These are phyloP conservation scores for Oxytorus armatus DNA, from an alignment of 2,888 invertebrate genomes.

Conservation along the genomic window DNA sequence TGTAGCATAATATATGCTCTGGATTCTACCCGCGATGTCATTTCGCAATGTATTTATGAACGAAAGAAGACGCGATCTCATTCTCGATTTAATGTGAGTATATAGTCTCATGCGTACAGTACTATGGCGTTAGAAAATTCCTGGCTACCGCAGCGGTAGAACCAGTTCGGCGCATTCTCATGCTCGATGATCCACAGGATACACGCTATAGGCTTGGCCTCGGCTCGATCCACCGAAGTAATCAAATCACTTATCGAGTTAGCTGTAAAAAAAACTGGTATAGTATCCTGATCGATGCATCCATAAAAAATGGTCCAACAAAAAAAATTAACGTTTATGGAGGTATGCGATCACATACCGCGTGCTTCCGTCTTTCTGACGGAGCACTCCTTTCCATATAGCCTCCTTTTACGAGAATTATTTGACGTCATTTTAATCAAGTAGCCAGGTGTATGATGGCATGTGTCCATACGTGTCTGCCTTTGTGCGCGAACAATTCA, in stretches of 20 bases:
- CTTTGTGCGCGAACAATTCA: too few species aligned
- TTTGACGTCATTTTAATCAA: too few species aligned
- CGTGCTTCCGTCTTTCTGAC: slow-evolving; percentile 33
- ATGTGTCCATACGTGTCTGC: too few species aligned
- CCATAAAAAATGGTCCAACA: slow-evolving; percentile 11
- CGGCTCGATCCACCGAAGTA: slow-evolving; percentile 36
- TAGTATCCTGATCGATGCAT: slow-evolving; percentile 46
- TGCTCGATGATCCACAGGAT: slow-evolving; percentile 36
- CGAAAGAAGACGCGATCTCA: slow-evolving; percentile 23
- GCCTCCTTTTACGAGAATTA: not conserved
- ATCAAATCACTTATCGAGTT: slow-evolving; percentile 59
- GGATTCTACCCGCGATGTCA: too few species aligned
- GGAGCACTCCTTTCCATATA: slow-evolving; percentile 17
- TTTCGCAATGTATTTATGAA: not conserved
- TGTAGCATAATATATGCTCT: too few species aligned
- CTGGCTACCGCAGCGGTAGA: slow-evolving; percentile 44
- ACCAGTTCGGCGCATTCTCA: slow-evolving; percentile 55
- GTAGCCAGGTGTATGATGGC: too few species aligned
- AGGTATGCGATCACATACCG: slow-evolving; percentile 38
- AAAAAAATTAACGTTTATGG: slow-evolving; percentile 17
- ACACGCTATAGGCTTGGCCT: slow-evolving; percentile 16
- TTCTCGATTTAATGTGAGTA: slow-evolving; percentile 6
- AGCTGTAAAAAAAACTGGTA: slow-evolving; percentile 45
- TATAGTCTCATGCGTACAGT: slow-evolving; percentile 6
- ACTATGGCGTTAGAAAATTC: slow-evolving; percentile 46